Evolutionary conservation across 2,888 invertebrate species (phyloP).

Genomic region (Sisyra terminalis): DNA sequence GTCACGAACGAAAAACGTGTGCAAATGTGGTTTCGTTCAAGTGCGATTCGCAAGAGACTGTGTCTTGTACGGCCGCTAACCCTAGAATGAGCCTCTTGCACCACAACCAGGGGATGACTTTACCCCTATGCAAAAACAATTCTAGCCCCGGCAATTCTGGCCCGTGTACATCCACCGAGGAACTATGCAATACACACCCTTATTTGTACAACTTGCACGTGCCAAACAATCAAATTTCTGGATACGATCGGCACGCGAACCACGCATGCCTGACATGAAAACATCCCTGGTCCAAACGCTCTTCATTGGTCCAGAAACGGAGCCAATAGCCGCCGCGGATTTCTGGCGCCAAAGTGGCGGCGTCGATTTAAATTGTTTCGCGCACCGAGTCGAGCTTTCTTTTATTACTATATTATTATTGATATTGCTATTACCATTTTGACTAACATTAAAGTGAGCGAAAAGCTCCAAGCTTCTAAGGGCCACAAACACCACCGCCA

Average conservation of each 20-base stretch:
- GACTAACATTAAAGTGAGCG: background rate
- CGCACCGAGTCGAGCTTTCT: no score
- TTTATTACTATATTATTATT: no score
- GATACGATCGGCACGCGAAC: background rate
- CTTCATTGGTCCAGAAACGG: background rate
- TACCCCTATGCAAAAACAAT: conserved; percentile 4
- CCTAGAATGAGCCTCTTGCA: conserved; percentile 8
- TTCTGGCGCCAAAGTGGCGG: conserved; percentile 26
- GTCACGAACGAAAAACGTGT: background rate
- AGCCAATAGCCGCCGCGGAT: background rate
- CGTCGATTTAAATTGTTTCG: conserved; percentile 10
- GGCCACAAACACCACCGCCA: no score
- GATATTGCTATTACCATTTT: no score
- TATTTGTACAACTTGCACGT: conserved; percentile 2
- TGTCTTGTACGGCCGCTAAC: conserved; percentile 7
- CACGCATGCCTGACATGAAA: background rate
- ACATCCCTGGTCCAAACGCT: background rate
- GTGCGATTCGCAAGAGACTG: background rate
- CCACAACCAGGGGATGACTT: conserved; percentile 4
- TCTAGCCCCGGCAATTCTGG: background rate
- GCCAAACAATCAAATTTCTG: background rate
- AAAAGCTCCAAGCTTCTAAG: background rate
- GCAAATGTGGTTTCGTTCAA: background rate
- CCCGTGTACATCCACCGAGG: no score
- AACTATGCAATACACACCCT: conserved; percentile 4